phyloP scores from a whole-genome alignment of 2,113 vertebrate genomes.

The Corvus cornix region DNA sequence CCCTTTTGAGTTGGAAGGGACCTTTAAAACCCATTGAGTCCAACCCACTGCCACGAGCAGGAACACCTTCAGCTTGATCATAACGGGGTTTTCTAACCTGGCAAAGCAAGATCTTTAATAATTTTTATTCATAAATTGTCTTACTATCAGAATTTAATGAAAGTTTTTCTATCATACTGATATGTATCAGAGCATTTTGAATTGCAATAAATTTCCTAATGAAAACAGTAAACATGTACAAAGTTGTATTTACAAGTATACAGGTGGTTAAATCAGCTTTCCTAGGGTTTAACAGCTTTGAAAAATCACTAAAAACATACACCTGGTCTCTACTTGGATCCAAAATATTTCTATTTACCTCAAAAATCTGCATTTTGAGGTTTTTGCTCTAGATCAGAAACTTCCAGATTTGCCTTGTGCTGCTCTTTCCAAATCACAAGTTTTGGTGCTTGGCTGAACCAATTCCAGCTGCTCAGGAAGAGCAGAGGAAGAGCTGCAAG shows the following conservation, averaged over 20 bases:
- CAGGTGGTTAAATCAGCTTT: not conserved
- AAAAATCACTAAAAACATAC: not conserved
- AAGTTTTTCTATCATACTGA: not conserved
- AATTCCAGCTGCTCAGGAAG: accelerated
- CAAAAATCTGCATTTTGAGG: not conserved
- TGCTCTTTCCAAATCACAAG: accelerated
- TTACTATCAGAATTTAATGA: not conserved
- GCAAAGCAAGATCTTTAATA: not conserved
- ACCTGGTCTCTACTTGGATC: not conserved
- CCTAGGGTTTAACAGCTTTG: not conserved
- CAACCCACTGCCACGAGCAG: accelerated
- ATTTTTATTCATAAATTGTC: not conserved
- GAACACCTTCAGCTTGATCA: not conserved
- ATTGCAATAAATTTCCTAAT: not conserved
- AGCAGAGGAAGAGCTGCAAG: accelerated
- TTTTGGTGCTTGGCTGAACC: not conserved
- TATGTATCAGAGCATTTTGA: not conserved
- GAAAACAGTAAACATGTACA: accelerated
- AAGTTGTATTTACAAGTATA: not conserved
- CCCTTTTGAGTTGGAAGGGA: not conserved
- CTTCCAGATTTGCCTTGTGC: not conserved
- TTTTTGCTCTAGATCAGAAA: not conserved
- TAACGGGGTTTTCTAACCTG: accelerated
- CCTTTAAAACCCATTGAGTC: not conserved
- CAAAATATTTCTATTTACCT: not conserved